Conservation (phyloP, 23 tunicate species). For the Phallusia fumigata region DNA sequence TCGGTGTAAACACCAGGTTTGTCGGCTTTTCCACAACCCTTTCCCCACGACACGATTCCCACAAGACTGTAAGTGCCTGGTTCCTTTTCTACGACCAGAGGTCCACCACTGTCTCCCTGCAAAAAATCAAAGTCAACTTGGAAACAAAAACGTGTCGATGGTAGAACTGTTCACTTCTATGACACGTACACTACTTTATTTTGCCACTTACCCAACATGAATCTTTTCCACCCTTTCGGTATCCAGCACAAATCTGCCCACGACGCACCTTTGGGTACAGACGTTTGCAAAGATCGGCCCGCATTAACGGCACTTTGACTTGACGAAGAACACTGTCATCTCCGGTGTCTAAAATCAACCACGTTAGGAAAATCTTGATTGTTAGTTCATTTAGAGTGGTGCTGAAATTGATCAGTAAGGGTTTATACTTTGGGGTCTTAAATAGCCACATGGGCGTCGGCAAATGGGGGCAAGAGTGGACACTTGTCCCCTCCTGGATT, state of each 20-base stretch:
- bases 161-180: too few species aligned
- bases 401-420: too few species aligned
- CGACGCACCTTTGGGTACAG: not conserved
- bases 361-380: not conserved
- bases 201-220: constrained; percentile 22
- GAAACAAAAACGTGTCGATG: too few species aligned
- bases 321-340: constrained; percentile 12
- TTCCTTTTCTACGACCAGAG: constrained; percentile 6
- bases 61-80: not conserved
- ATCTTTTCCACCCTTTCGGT: constrained; percentile 23
- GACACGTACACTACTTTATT: too few species aligned
- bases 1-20: constrained; percentile 39
- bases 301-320: constrained; percentile 20
- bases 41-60: constrained; percentile 40
- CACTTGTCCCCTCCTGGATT: too few species aligned
- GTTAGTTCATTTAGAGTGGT: not conserved
- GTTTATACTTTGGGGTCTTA: too few species aligned
- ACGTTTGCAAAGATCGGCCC: not conserved
- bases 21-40: constrained; percentile 18
- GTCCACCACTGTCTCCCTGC: constrained; percentile 43
- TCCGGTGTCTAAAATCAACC: not conserved
- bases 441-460: too few species aligned
- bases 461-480: too few species aligned
- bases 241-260: constrained; percentile 31
- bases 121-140: not conserved